Percentiles rank a stretch among this genome's conserved stretches.
These are phyloP conservation scores for Apoda limacodes DNA, from an alignment of 2,888 invertebrate genomes.

Conservation along the genomic window DNA sequence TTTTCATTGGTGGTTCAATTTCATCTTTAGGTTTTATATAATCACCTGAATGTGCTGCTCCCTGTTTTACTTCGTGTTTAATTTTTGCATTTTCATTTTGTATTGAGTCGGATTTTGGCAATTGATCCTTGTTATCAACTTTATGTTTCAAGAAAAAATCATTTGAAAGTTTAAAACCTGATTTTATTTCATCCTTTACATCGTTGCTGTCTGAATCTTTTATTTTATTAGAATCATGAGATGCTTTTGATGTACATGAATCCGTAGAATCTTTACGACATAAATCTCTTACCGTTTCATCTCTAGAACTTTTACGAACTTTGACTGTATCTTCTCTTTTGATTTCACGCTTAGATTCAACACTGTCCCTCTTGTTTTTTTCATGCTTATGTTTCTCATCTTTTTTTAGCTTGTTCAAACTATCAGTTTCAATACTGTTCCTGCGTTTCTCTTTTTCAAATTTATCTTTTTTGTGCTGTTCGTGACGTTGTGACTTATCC, in stretches of 20 bases:
- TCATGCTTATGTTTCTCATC: conserved; percentile 65
- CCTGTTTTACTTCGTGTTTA: conserved; percentile 27
- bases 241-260: conserved; percentile 55
- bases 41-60: too few species aligned
- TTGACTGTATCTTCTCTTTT: conserved; percentile 55
- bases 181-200: conserved; percentile 45
- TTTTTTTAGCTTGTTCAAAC: conserved; percentile 37
- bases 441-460: conserved; percentile 47
- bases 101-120: conserved; percentile 26
- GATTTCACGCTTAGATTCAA: conserved; percentile 47
- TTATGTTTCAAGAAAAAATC: conserved; percentile 62
- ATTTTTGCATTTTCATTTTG: conserved; percentile 42
- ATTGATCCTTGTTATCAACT: conserved; percentile 51
- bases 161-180: conserved; percentile 42
- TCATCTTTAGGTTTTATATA: conserved; percentile 32
- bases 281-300: conserved; percentile 50
- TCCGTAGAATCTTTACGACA: conserved; percentile 63
- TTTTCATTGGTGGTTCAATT: conserved; percentile 29
- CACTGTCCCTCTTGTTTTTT: conserved; percentile 43
- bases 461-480: conserved; percentile 61
- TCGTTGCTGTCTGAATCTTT: conserved; percentile 49
- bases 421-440: conserved; percentile 36
- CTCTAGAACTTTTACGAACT: conserved; percentile 52
- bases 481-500: conserved; percentile 51
- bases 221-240: conserved; percentile 50